Percentiles rank a stretch among this genome's conserved stretches.
phyloP scores from a whole-genome alignment of 2,888 invertebrate species.

The Deroplatys truncata region DNA sequence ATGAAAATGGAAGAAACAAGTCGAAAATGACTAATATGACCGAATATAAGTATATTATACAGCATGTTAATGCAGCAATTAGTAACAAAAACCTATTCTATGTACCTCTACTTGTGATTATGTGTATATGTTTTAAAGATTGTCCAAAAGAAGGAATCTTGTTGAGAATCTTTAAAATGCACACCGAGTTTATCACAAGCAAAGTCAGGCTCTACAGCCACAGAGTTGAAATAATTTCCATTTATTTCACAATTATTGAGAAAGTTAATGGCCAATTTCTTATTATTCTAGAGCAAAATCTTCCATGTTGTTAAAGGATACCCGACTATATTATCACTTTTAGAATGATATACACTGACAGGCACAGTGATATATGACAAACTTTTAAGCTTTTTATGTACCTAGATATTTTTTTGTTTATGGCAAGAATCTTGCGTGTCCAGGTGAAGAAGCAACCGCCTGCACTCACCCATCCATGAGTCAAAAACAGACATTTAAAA shows the following conservation, averaged over 20 bases:
- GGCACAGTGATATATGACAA: neutral
- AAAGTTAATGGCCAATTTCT: neutral
- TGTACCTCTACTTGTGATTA: neutral
- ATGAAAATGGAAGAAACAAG: neutral
- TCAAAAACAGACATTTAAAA: constrained; percentile 40
- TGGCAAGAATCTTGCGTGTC: constrained; percentile 45
- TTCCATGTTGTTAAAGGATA: neutral
- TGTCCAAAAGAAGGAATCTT: neutral
- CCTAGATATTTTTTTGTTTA: constrained; percentile 46
- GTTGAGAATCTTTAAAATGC: neutral
- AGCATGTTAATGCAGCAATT: too few relatives aligned
- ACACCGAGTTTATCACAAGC: neutral
- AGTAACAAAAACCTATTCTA: too few relatives aligned
- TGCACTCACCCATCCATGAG: constrained; percentile 42
- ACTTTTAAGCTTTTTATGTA: constrained; percentile 35
- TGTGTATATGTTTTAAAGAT: neutral
- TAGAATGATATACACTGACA: neutral
- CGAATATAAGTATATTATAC: too few relatives aligned
- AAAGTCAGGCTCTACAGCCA: neutral
- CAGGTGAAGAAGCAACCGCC: constrained; percentile 45
- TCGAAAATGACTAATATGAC: too few relatives aligned
- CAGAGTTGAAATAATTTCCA: neutral
- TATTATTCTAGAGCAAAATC: neutral
- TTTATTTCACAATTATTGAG: neutral
- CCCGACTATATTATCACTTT: neutral